Evolutionary conservation across 2,797 vertebrate species (phyloP).

Genomic region (Thunnus albacares): DNA sequence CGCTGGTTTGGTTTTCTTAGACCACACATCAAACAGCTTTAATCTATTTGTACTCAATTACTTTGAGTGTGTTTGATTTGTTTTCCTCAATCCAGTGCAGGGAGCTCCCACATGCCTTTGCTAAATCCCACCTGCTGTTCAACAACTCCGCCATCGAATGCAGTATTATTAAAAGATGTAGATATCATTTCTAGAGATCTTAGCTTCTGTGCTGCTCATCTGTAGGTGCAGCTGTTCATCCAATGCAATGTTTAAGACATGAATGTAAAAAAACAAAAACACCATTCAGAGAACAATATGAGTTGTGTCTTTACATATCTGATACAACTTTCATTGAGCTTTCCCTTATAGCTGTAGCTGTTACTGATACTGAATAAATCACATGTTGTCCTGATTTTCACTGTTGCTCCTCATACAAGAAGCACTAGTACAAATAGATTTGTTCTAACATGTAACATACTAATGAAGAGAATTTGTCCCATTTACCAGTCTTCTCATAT

Average conservation of each 20-base stretch:
- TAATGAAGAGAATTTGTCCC: no score
- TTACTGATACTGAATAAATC: not conserved
- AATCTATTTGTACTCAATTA: conserved; percentile 59
- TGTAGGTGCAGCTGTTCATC: conserved; percentile 13
- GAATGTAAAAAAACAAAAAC: not conserved
- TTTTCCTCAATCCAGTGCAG: conserved; percentile 23
- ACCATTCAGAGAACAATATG: no score
- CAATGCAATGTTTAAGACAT: not conserved
- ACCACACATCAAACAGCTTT: conserved; percentile 54
- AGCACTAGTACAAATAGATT: not conserved
- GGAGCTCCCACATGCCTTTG: conserved; percentile 19
- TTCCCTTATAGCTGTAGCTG: not conserved
- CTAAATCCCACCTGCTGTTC: conserved; percentile 36
- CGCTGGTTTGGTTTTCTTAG: conserved; percentile 38
- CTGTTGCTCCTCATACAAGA: not conserved
- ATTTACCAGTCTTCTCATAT: not conserved
- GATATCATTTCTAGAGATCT: conserved; percentile 15
- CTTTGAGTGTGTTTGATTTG: conserved; percentile 42
- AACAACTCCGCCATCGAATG: conserved; percentile 18
- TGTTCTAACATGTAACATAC: not conserved
- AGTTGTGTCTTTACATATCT: not conserved
- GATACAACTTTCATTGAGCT: not conserved
- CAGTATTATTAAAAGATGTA: conserved; percentile 22
- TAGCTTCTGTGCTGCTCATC: conserved; percentile 12
- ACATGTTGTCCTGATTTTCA: conserved; percentile 1